These are phyloP conservation scores for Capreolus pygargus DNA, from an alignment of 2,113 vertebrate species.

Conservation along the genomic window DNA sequence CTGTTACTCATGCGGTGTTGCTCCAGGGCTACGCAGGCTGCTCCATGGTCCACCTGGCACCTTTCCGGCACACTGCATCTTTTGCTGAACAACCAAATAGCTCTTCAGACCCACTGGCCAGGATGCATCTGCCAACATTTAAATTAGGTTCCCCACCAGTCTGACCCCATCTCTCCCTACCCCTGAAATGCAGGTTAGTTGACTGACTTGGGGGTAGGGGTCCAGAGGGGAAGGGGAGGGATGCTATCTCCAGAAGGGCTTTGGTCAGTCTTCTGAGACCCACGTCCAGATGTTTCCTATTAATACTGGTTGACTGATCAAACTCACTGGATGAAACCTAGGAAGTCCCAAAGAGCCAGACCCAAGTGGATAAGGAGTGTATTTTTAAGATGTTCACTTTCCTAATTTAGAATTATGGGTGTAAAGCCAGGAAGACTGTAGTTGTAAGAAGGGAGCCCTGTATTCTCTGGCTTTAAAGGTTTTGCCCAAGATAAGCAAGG, in stretches of 20 bases:
- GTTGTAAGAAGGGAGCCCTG: neutral
- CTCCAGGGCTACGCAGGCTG: neutral
- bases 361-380: no score
- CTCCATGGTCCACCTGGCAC: slow-evolving; percentile 4
- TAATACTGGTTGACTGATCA: neutral
- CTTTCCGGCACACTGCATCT: neutral
- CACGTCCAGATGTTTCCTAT: neutral
- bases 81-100: slow-evolving; percentile 26
- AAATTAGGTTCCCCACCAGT: neutral
- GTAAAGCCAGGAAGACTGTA: neutral
- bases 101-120: neutral
- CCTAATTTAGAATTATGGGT: neutral
- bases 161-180: neutral
- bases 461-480: neutral
- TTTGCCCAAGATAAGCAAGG: neutral
- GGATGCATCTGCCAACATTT: neutral
- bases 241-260: no score
- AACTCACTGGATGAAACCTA: neutral
- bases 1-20: neutral
- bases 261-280: neutral
- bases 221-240: no score
- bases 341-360: neutral
- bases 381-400: neutral
- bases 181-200: neutral
- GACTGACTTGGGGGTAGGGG: neutral